Conservation (phyloP, 1,140 invertebrate genomes). For the Anastrepha ludens region DNA sequence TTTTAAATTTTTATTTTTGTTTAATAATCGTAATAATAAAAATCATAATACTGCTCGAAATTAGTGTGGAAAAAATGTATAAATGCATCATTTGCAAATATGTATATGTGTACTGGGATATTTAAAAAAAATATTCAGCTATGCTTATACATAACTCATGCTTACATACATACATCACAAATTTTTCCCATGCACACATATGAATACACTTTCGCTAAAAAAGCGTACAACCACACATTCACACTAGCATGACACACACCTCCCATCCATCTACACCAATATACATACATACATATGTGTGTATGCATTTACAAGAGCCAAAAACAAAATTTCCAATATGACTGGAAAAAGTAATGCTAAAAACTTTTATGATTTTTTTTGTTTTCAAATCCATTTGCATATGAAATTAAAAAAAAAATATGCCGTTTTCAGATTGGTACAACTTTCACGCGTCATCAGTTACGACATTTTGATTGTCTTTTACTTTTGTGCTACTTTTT, state of each 20-base stretch:
- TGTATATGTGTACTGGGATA: not conserved
- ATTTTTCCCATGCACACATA: no score
- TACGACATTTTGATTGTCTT: not conserved
- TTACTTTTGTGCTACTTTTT: not conserved
- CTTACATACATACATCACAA: no score
- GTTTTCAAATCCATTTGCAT: not conserved
- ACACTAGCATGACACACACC: not conserved
- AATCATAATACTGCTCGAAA: no score
- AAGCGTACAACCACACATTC: no score
- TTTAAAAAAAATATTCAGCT: no score
- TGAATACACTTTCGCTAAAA: no score
- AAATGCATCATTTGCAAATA: not conserved
- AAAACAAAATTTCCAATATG: no score
- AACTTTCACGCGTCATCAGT: constrained; percentile 3
- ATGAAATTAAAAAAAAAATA: not conserved
- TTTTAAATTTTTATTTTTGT: no score
- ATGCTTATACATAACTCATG: no score
- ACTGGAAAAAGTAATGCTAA: no score
- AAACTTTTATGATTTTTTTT: not conserved
- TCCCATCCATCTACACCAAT: not conserved
- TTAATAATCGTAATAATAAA: no score
- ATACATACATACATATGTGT: not conserved
- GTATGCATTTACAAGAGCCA: not conserved
- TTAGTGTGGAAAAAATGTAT: no score
- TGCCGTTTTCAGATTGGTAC: not conserved